phyloP scores from a whole-genome alignment of 2,888 invertebrate species.

The Agonopterix arenella region DNA sequence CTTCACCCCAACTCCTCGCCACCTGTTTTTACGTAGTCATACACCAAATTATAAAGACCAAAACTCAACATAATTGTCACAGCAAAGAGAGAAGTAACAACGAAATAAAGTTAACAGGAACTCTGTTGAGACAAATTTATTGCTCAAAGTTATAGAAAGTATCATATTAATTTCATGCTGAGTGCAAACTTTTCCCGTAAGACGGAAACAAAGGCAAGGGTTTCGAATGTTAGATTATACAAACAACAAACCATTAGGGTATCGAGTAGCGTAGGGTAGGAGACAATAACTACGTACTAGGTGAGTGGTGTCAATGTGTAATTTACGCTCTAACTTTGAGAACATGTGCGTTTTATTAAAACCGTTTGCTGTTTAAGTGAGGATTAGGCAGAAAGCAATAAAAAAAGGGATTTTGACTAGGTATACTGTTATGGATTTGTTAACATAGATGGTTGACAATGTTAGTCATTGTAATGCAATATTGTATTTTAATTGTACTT shows the following conservation, averaged over 20 bases:
- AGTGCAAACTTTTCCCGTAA: conserved; percentile 16
- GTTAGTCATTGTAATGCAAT: no score
- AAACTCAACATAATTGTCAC: background rate
- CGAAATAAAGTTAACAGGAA: background rate
- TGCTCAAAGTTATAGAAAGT: background rate
- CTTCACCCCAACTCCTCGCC: no score
- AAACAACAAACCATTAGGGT: conserved; percentile 41
- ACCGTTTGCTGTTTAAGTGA: conserved; percentile 19
- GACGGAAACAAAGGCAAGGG: conserved; percentile 16
- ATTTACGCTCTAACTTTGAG: conserved; percentile 39
- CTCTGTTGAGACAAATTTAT: conserved; percentile 1
- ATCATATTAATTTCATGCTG: conserved; percentile 25
- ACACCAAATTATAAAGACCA: no score
- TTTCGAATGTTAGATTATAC: conserved; percentile 18
- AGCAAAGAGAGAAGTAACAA: conserved; percentile 1
- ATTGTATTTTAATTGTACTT: no score
- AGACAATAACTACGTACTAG: conserved; percentile 33
- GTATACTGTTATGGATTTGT: no score
- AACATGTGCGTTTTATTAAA: conserved; percentile 49
- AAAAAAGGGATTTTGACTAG: no score
- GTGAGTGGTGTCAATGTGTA: conserved; percentile 29
- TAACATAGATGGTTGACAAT: no score
- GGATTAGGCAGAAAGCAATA: no score
- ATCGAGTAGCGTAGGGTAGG: conserved; percentile 33
- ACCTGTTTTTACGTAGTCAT: no score